A percentile compares a stretch with the other conserved stretches of the same genome.
These are phyloP conservation scores for Globicephala melas DNA, from an alignment of 2,113 vertebrate genomes.

Conservation along the genomic window DNA sequence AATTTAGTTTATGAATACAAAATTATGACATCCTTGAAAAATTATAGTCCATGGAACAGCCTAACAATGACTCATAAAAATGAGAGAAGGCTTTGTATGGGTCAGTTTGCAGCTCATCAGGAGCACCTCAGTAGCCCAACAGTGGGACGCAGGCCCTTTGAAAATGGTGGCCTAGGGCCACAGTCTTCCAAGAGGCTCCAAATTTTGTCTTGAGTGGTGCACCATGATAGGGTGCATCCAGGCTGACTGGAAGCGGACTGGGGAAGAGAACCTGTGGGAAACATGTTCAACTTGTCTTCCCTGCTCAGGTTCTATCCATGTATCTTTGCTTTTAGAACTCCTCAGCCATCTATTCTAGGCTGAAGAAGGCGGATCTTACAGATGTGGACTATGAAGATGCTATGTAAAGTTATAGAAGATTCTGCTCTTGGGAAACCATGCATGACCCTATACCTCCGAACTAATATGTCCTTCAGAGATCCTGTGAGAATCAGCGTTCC, in stretches of 20 bases:
- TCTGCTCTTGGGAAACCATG: neutral
- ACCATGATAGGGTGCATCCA: neutral
- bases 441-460: neutral
- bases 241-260: no score
- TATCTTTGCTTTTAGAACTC: neutral
- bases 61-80: neutral
- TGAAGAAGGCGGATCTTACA: neutral
- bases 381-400: constrained; percentile 51
- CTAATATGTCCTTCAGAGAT: neutral
- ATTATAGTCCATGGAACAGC: neutral
- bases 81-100: neutral
- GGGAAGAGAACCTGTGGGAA: neutral
- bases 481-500: neutral
- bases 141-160: neutral
- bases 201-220: accelerated
- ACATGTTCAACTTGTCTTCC: neutral
- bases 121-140: neutral
- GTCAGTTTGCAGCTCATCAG: neutral
- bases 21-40: neutral
- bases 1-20: neutral
- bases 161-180: neutral
- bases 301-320: neutral
- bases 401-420: neutral
- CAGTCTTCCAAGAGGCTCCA: neutral
- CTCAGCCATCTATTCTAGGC: constrained; percentile 27